A percentile compares a stretch with the other conserved stretches of the same genome.
Evolutionary conservation across 2,888 invertebrate genomes (phyloP).

Genomic region (Mythimna albipuncta): DNA sequence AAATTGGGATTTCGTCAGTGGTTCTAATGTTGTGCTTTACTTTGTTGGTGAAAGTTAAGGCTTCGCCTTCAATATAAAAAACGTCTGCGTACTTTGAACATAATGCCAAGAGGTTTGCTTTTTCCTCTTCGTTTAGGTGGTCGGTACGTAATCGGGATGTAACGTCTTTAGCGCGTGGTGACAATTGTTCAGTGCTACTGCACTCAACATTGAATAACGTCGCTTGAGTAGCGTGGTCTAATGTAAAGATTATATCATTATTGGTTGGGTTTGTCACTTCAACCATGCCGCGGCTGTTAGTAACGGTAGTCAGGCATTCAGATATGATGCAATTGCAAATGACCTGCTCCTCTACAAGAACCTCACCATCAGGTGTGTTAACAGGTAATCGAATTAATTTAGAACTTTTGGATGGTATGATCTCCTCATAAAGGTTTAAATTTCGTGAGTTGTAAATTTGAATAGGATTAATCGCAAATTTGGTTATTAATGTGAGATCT

Average conservation of each 20-base stretch:
- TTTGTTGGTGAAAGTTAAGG: no score
- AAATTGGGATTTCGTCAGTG: no score
- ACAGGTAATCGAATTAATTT: no score
- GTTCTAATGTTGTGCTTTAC: no score
- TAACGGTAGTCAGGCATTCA: background rate
- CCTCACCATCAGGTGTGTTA: no score
- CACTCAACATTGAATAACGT: background rate
- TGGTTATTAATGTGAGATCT: no score
- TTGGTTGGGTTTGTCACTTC: background rate
- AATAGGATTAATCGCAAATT: no score
- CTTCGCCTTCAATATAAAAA: background rate
- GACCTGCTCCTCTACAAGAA: no score
- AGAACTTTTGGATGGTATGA: no score
- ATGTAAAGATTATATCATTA: background rate
- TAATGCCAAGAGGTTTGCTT: background rate
- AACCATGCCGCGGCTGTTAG: background rate
- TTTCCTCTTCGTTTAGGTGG: background rate
- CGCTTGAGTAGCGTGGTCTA: background rate
- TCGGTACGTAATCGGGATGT: background rate
- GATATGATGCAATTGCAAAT: no score
- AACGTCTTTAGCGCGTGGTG: slow-evolving; percentile 2
- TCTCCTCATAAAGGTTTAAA: no score
- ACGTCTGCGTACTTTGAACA: background rate
- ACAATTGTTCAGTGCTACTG: background rate
- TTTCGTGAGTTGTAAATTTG: no score